Evolutionary conservation across 2,113 vertebrate genomes (phyloP).

Genomic region (Entosphenus tridentatus): DNA sequence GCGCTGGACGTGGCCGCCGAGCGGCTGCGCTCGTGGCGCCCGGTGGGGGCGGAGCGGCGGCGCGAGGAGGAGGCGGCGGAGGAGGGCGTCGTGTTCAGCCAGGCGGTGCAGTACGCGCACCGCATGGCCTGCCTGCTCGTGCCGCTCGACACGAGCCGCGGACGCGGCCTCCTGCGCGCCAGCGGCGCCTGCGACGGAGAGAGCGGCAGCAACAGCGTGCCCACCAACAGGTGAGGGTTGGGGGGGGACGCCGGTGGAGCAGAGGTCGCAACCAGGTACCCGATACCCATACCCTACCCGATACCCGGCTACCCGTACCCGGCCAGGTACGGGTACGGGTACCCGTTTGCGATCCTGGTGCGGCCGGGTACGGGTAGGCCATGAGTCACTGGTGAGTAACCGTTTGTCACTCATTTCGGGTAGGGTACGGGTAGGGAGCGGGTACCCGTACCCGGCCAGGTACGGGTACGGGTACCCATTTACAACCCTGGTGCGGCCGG

Average conservation of each 20-base stretch:
- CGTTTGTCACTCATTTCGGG: no score
- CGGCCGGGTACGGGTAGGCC: no score
- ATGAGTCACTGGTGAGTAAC: no score
- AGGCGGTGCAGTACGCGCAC: conserved; percentile 92
- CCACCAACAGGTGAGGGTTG: conserved; percentile 53
- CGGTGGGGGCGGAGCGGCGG: conserved; percentile 51
- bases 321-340: no score
- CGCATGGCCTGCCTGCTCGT: conserved; percentile 95
- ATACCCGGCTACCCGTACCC: no score
- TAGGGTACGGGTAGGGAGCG: no score
- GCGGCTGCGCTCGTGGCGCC: conserved; percentile 57
- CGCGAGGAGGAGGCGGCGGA: conserved; percentile 74
- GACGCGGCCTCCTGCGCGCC: conserved; percentile 58
- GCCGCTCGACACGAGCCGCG: conserved; percentile 79
- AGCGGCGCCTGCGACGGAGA: conserved; percentile 66
- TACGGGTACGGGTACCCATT: no score
- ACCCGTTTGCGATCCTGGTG: no score
- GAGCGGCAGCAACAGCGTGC: conserved; percentile 90
- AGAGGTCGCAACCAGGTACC: no score
- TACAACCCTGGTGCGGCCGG: no score
- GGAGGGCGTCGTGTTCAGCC: conserved; percentile 89
- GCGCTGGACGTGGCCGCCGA: conserved; percentile 61
- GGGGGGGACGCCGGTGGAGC: background rate
- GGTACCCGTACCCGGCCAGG: no score
- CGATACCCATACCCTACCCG: no score